Conservation (phyloP, 2,113 vertebrate genomes). For the Prinia subflava region DNA sequence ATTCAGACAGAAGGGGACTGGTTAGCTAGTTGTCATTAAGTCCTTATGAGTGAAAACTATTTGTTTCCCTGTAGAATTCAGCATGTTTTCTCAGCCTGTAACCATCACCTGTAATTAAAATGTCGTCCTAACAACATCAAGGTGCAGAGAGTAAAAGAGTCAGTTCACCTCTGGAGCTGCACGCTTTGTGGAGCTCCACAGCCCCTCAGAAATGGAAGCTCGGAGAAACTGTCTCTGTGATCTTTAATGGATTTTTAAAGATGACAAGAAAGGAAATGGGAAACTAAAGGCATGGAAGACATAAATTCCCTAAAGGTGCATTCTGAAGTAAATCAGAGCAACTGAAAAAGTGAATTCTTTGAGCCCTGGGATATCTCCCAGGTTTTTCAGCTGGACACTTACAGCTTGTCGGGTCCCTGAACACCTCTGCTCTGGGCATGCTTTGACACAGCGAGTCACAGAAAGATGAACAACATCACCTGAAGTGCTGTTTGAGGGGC, state of each 20-base stretch:
- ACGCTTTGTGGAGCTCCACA: slow-evolving; percentile 63
- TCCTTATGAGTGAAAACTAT: slow-evolving; percentile 7
- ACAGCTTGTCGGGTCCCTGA: slow-evolving; percentile 84
- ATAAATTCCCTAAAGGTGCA: slow-evolving; percentile 89
- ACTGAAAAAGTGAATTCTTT: slow-evolving; percentile 85
- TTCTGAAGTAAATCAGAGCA: slow-evolving; percentile 91
- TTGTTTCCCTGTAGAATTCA: slow-evolving; percentile 43
- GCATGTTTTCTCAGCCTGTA: slow-evolving; percentile 41
- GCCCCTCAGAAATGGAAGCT: slow-evolving; percentile 72
- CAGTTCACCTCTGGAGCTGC: slow-evolving; percentile 54
- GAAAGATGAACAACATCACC: slow-evolving; percentile 94
- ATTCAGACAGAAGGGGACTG: not conserved
- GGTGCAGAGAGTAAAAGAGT: slow-evolving; percentile 46
- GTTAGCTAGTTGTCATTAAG: slow-evolving; percentile 40
- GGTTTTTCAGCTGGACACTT: slow-evolving; percentile 86
- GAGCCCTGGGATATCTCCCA: slow-evolving; percentile 84
- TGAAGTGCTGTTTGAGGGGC: slow-evolving; percentile 89
- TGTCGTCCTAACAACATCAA: slow-evolving; percentile 44
- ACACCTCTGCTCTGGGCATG: slow-evolving; percentile 78
- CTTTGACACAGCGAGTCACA: slow-evolving; percentile 88
- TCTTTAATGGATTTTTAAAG: slow-evolving; percentile 88
- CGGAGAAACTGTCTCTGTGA: slow-evolving; percentile 74
- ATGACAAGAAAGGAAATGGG: slow-evolving; percentile 84
- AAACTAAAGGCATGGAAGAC: slow-evolving; percentile 78
- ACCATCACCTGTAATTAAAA: slow-evolving; percentile 67